Evolutionary conservation across 1,140 invertebrate genomes (phyloP).

Genomic region (Apis dorsata): DNA sequence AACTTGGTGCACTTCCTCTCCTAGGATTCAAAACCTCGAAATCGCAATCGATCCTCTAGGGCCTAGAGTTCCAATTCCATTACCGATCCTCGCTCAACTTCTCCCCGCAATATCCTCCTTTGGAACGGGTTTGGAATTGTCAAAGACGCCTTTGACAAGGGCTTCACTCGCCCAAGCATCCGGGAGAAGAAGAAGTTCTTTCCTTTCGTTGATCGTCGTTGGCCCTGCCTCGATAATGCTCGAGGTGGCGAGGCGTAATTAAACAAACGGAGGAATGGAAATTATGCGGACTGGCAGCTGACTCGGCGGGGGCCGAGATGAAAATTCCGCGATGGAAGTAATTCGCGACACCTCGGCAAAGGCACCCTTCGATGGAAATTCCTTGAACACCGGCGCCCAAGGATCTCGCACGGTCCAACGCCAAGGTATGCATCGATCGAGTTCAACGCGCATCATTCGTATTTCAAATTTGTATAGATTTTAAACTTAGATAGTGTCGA

Average conservation of each 20-base stretch:
- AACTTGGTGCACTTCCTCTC: background rate
- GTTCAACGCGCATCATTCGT: background rate
- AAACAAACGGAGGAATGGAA: constrained; percentile 60
- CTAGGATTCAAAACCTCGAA: background rate
- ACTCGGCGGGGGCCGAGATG: constrained; percentile 50
- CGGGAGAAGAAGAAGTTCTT: background rate
- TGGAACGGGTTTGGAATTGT: no score
- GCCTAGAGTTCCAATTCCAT: background rate
- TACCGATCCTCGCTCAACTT: background rate
- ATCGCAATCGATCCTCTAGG: background rate
- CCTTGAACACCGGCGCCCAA: constrained; percentile 40
- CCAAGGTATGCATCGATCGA: constrained; percentile 33
- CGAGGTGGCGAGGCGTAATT: constrained; percentile 34
- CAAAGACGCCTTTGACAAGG: background rate
- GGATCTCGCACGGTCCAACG: constrained; percentile 39
- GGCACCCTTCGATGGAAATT: constrained; percentile 62
- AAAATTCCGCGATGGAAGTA: constrained; percentile 58
- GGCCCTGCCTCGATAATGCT: background rate
- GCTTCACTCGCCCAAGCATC: background rate
- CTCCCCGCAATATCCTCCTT: no score
- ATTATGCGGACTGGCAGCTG: constrained; percentile 46
- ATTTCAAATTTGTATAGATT: no score
- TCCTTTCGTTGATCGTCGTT: background rate
- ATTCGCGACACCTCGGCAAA: constrained; percentile 49
- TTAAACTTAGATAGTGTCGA: background rate